Conservation (phyloP, 2,888 invertebrate species). For the Marasmarcha lunaedactyla region DNA sequence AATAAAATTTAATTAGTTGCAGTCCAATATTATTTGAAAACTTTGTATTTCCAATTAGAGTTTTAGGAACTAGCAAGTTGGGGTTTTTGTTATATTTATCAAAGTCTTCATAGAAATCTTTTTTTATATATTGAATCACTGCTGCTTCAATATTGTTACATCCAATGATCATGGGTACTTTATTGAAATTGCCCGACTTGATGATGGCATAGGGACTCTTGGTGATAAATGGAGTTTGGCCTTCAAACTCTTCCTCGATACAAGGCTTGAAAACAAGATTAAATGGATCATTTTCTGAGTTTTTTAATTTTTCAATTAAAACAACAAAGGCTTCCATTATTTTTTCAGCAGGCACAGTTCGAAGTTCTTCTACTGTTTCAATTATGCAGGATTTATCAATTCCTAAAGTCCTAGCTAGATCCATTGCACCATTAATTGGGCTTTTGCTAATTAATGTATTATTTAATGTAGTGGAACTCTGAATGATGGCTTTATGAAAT, state of each 20-base stretch:
- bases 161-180: constrained; percentile 56
- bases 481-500: constrained; percentile 57
- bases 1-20: constrained; percentile 45
- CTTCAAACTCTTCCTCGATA: constrained; percentile 53
- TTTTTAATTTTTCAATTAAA: constrained; percentile 15
- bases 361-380: constrained; percentile 44
- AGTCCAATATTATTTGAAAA: constrained; percentile 35
- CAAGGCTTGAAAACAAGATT: constrained; percentile 48
- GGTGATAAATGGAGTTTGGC: constrained; percentile 46
- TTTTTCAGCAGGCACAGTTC: constrained; percentile 24
- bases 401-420: constrained; percentile 36
- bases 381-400: constrained; percentile 29
- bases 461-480: constrained; percentile 53
- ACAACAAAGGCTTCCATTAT: constrained; percentile 30
- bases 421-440: constrained; percentile 31
- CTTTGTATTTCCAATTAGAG: constrained; percentile 30
- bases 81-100: constrained; percentile 41
- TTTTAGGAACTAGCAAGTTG: constrained; percentile 38
- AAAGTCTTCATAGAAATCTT: constrained; percentile 37
- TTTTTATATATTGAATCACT: constrained; percentile 29
- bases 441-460: constrained; percentile 48
- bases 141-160: constrained; percentile 46
- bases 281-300: constrained; percentile 23
- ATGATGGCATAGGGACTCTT: constrained; percentile 43
- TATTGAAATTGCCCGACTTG: constrained; percentile 49